phyloP scores from a whole-genome alignment of 2,888 invertebrate species.

The Auanema freiburgensis region DNA sequence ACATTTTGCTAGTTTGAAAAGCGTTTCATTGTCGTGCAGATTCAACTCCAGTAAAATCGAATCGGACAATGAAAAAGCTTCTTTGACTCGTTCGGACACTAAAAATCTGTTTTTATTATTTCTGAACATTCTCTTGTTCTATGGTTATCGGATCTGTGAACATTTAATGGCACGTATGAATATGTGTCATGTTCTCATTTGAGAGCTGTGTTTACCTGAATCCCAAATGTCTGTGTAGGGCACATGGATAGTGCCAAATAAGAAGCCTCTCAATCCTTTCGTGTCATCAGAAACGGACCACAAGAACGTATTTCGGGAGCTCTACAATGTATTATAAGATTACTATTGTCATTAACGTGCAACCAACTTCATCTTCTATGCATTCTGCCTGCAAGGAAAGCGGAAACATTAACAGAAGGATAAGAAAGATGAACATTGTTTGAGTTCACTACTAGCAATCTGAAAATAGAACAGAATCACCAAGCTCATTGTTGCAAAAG shows the following conservation, averaged over 20 bases:
- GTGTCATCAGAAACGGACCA: conserved; percentile 28
- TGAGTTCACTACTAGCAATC: too few species aligned
- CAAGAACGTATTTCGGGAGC: conserved; percentile 23
- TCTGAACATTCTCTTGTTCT: background rate
- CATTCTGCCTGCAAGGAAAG: too few species aligned
- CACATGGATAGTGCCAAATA: conserved; percentile 72
- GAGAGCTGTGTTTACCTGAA: conserved; percentile 27
- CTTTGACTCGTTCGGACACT: conserved; percentile 68
- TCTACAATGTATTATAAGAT: too few species aligned
- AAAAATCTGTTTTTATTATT: conserved; percentile 35
- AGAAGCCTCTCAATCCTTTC: conserved; percentile 60
- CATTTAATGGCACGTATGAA: too few species aligned
- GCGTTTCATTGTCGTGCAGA: conserved; percentile 68
- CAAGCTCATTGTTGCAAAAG: too few species aligned
- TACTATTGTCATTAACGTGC: too few species aligned
- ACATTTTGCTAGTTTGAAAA: conserved; percentile 45
- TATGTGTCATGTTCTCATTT: too few species aligned
- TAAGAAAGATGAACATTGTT: too few species aligned
- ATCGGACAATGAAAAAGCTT: conserved; percentile 68
- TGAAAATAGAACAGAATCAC: too few species aligned
- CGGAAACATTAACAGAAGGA: too few species aligned
- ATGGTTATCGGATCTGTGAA: background rate
- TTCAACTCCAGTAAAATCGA: conserved; percentile 70
- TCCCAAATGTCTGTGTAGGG: conserved; percentile 71
- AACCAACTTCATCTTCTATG: too few species aligned